These are phyloP conservation scores for Pocillopora damicornis DNA, from an alignment of 64 coral and sea anemone genomes.

Conservation along the genomic window DNA sequence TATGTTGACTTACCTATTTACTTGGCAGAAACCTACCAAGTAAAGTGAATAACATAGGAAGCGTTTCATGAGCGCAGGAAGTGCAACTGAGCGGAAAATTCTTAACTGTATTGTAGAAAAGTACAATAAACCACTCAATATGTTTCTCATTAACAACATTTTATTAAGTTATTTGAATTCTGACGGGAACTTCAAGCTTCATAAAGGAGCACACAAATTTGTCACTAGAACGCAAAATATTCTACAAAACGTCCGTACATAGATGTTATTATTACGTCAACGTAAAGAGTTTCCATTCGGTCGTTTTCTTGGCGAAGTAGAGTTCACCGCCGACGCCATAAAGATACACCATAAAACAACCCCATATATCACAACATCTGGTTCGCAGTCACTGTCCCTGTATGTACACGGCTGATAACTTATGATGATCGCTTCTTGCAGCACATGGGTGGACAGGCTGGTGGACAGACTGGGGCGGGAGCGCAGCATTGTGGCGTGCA, in stretches of 20 bases:
- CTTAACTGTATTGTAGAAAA: not conserved
- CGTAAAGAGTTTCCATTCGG: constrained; percentile 19
- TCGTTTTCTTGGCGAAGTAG: constrained; percentile 24
- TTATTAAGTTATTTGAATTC: constrained; percentile 38
- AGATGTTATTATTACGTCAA: constrained; percentile 40
- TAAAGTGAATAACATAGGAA: no score
- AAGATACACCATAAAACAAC: constrained; percentile 33
- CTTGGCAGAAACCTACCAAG: no score
- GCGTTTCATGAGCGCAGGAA: no score
- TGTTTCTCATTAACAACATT: constrained; percentile 11
- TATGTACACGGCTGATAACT: constrained; percentile 23
- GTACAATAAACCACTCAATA: not conserved
- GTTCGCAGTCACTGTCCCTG: not conserved
- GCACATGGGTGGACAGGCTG: constrained; percentile 59
- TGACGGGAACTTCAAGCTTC: constrained; percentile 18
- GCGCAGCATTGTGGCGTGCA: constrained; percentile 39
- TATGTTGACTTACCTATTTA: no score
- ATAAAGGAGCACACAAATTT: constrained; percentile 26
- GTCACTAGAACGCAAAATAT: constrained; percentile 51
- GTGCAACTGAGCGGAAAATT: no score
- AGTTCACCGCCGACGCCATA: constrained; percentile 26
- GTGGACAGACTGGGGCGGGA: constrained; percentile 27
- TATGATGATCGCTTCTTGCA: constrained; percentile 84
- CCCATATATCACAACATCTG: constrained; percentile 22
- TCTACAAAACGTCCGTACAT: constrained; percentile 48